These are phyloP conservation scores for Pseudopodoces humilis DNA, from an alignment of 2,113 vertebrate genomes.

Conservation along the genomic window DNA sequence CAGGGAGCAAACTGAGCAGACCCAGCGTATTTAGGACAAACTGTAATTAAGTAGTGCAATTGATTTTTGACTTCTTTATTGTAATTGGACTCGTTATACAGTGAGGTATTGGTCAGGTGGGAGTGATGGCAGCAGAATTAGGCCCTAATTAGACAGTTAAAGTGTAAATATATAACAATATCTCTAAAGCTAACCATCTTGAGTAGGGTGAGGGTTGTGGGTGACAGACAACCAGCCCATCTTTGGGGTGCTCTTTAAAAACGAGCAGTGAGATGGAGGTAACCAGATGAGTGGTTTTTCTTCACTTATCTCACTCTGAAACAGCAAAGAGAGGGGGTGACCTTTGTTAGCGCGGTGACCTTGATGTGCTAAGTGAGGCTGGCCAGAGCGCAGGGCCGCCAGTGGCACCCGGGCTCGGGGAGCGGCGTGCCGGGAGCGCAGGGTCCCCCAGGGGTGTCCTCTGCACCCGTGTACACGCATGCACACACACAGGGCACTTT, in stretches of 20 bases:
- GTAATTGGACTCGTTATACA: conserved; percentile 25
- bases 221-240: background rate
- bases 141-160: conserved; percentile 37
- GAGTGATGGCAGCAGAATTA: conserved; percentile 44
- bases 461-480: background rate
- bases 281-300: background rate
- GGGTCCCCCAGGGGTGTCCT: background rate
- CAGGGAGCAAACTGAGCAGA: background rate
- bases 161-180: background rate
- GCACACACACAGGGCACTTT: background rate
- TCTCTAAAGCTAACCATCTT: background rate
- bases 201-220: rapidly evolving
- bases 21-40: background rate
- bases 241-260: background rate
- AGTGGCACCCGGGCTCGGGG: background rate
- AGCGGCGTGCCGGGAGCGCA: background rate
- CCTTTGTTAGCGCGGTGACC: background rate
- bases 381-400: background rate
- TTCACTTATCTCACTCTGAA: background rate
- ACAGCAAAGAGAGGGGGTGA: background rate
- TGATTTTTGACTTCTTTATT: conserved; percentile 47
- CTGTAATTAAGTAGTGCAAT: background rate
- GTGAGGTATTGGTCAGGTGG: conserved; percentile 44
- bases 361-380: background rate
- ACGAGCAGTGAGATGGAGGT: background rate